A percentile compares a stretch with the other conserved stretches of the same genome.
Evolutionary conservation across 1,140 invertebrate species (phyloP).

Genomic region (Bombus cullumanus): DNA sequence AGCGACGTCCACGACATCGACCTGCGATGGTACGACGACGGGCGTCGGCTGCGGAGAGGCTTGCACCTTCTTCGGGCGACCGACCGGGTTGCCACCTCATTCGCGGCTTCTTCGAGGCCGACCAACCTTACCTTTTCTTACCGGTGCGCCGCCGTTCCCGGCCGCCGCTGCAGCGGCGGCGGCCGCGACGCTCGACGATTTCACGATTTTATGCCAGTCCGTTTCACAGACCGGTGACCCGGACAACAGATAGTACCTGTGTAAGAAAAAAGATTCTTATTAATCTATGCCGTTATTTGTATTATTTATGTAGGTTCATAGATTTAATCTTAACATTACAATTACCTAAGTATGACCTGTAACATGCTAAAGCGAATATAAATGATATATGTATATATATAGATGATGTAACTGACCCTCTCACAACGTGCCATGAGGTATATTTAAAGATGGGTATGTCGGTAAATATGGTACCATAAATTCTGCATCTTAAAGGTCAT

Average conservation of each 20-base stretch:
- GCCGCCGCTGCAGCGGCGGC: slow-evolving; percentile 84
- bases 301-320: too few relatives aligned
- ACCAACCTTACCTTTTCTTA: slow-evolving; percentile 92
- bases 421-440: too few relatives aligned
- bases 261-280: neutral
- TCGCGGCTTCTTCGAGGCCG: slow-evolving; percentile 86
- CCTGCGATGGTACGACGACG: slow-evolving; percentile 65
- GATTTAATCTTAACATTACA: too few relatives aligned
- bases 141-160: slow-evolving; percentile 85
- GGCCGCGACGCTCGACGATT: slow-evolving; percentile 82
- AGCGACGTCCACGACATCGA: slow-evolving; percentile 78
- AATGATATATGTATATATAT: too few relatives aligned
- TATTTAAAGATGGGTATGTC: too few relatives aligned
- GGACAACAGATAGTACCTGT: slow-evolving; percentile 92
- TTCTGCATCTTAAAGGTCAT: too few relatives aligned
- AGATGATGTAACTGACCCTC: too few relatives aligned
- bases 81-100: slow-evolving; percentile 86
- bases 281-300: neutral
- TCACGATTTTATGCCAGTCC: slow-evolving; percentile 95
- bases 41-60: slow-evolving; percentile 75
- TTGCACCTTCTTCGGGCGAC: slow-evolving; percentile 82
- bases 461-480: too few relatives aligned
- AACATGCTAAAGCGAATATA: too few relatives aligned
- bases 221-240: slow-evolving; percentile 94
- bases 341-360: too few relatives aligned